Base-by-base conservation (phyloP, 2,113 vertebrate species). In the Xenopus laevis region DNA sequence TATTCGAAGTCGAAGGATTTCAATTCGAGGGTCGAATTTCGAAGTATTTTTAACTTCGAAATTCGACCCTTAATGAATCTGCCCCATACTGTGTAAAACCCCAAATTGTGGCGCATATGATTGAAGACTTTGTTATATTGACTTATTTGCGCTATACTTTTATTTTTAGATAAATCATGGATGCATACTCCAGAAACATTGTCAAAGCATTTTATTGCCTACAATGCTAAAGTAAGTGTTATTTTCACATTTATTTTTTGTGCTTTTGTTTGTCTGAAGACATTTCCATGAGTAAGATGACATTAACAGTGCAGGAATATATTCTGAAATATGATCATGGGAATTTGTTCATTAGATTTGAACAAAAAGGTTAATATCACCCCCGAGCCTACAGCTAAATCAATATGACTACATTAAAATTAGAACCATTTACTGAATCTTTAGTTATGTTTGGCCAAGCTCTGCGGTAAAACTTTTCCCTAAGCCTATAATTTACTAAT, bases 161-260 rank as follows among this genome's bases (percentile, higher is more conserved):
- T 93, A 80, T 46, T 94, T 94, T 62, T 92, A 99, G 97, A 99
- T 87, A 99, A 98, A 92, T 94, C 96, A 71, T 99, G 97, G 97
- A 99, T 99, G 96, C 97, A 99, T 80, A 97, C 94, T 9, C 97
- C 97, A 13, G 97, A 99, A 70, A 93, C 95, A 64, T 91, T 98
- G 90, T 96, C 96, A 87, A 99, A 98, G 86, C 96, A 98, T 84
- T 97, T 95, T 87, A 98, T 99, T 79, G 85, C 95, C 63, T 99
- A 99, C 90, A 98, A 96, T 84, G 94, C 87, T 82, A 99, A 99
- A 94, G 97, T 99, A 94, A 80, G 91, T 87, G 81, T 61, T 11
- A 4, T 27, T 27, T 27, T 27, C 23, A 27, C 23, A 27, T 27
- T 27, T 27, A 27, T 27, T 27, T n/a, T 27, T 27, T 27, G 23